Evolutionary conservation across 2,113 vertebrate species (phyloP).

Genomic region (Psophia crepitans): DNA sequence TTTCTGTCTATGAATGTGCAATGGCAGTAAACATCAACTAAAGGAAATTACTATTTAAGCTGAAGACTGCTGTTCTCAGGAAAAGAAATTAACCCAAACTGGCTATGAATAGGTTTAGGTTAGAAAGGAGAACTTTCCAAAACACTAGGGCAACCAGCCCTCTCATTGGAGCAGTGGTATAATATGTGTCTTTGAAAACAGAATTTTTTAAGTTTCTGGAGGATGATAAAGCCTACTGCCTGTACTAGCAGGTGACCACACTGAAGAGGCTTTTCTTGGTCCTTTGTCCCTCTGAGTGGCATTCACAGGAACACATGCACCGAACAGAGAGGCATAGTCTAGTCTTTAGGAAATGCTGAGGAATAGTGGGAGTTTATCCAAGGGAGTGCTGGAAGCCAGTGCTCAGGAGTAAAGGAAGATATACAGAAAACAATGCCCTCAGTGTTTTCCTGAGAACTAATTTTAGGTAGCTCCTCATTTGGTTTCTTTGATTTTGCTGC

Average conservation of each 20-base stretch:
- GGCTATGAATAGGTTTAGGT: background rate
- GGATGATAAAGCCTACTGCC: background rate
- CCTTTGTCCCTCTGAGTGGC: background rate
- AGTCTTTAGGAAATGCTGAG: background rate
- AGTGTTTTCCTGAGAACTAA: accelerated
- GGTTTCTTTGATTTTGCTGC: background rate
- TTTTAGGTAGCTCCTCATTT: background rate
- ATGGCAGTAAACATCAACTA: background rate
- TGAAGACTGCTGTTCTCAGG: background rate
- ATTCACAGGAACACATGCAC: background rate
- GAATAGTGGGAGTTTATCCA: background rate
- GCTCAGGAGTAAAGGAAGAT: background rate
- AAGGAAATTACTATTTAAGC: background rate
- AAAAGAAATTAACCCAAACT: background rate
- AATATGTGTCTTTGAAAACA: background rate
- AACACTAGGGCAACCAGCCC: background rate
- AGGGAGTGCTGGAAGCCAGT: background rate
- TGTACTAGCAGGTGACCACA: background rate
- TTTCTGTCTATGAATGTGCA: background rate
- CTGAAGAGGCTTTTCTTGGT: background rate
- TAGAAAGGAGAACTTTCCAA: background rate
- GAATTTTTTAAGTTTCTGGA: background rate
- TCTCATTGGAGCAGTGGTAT: background rate
- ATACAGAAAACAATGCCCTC: background rate
- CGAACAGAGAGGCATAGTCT: accelerated